These are phyloP conservation scores for Subacronicta megacephala DNA, from an alignment of 2,888 invertebrate genomes.

Conservation along the genomic window DNA sequence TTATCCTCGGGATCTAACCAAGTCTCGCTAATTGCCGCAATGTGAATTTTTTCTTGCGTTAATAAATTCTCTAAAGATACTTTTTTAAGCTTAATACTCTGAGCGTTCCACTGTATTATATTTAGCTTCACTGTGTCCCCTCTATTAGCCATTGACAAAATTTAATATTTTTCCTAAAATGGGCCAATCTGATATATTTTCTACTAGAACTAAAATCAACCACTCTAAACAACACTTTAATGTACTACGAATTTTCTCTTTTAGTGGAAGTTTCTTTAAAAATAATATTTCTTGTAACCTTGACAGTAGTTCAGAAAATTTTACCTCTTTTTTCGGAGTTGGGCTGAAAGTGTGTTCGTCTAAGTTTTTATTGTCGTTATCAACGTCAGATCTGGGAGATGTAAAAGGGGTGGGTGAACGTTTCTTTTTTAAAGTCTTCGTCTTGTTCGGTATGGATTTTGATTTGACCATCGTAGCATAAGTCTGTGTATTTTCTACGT, in stretches of 20 bases:
- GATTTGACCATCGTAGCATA: too few relatives aligned
- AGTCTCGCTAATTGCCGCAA: not conserved
- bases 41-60: not conserved
- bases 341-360: too few relatives aligned
- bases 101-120: not conserved
- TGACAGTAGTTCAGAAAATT: not conserved
- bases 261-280: not conserved
- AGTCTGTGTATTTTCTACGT: too few relatives aligned
- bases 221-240: constrained; percentile 11
- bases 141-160: not conserved
- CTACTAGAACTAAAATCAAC: constrained; percentile 1
- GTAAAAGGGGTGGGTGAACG: too few relatives aligned
- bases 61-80: not conserved
- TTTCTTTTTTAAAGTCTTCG: too few relatives aligned
- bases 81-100: not conserved
- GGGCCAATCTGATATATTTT: constrained; percentile 18
- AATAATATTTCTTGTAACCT: constrained; percentile 20
- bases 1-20: not conserved
- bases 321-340: too few relatives aligned
- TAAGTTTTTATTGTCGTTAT: too few relatives aligned
- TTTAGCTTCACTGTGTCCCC: not conserved
- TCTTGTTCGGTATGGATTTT: too few relatives aligned
- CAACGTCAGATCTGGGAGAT: too few relatives aligned
- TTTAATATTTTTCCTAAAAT: constrained; percentile 6
- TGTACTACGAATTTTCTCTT: not conserved